Evolutionary conservation across 2,888 invertebrate genomes (phyloP), one percentile per base, ranked within the genome.

Genomic region (Onthophagus sagittarius): DNA sequence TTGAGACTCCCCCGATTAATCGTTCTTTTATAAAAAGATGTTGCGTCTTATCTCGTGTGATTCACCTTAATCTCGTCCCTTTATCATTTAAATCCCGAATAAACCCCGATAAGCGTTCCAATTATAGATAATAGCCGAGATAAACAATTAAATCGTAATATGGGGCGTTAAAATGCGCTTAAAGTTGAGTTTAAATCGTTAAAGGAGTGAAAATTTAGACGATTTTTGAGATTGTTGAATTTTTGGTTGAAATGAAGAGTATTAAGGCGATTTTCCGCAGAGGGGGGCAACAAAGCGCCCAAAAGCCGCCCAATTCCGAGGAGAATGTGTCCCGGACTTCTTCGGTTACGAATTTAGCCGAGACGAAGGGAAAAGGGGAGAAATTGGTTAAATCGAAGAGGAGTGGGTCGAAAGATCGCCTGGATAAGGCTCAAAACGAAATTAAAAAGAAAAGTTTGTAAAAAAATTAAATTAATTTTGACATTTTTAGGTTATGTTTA

Each of bases 181-280:
- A 23, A 23, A 23, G 23, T 2, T 23, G 3, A 23, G 23, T 23
- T 23, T 23, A 3, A 23, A n/a, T n/a, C n/a, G n/a, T n/a, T n/a
- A n/a, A n/a, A n/a, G n/a, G n/a, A n/a, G n/a, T n/a, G n/a, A n/a
- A n/a, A n/a, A n/a, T n/a, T n/a, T n/a, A n/a, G n/a, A n/a, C n/a
- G n/a, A n/a, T n/a, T n/a, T n/a, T n/a, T n/a, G n/a, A n/a, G n/a
- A n/a, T n/a, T n/a, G 23, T 23, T 23, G 23, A 23, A 3, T 23
- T 23, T 23, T 23, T 23, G 3, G 23, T 23, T 83, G 87, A 92
- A 88, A 94, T 94, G 94, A 94, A 94, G 91, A 95, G 94, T 90
- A 91, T 95, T 87, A 94, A 94, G 90, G 94, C 94, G 83, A 91
- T 95, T 86, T 95, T 95, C 89, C 94, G 94, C 88, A 94, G 94